Evolutionary conservation across 2,113 vertebrate genomes (phyloP).

Genomic region (Erpornis zantholeuca): DNA sequence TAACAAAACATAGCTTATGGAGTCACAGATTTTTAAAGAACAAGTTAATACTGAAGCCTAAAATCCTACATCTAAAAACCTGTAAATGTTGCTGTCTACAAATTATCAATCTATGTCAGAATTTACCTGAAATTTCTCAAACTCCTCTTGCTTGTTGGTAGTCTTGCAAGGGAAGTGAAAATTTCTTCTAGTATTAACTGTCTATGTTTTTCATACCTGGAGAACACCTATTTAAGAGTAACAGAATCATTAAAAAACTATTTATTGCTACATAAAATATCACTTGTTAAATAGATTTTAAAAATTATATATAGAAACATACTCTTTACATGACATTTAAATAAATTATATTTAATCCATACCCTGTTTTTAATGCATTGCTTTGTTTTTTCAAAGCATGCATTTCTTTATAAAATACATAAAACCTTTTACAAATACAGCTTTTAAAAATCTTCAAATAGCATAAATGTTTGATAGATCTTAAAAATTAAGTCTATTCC

Average conservation of each 20-base stretch:
- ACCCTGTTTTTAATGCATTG: neutral
- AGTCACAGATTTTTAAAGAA: neutral
- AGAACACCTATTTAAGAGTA: neutral
- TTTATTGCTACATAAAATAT: neutral
- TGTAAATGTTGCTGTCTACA: neutral
- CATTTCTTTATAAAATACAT: neutral
- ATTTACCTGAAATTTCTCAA: conserved; percentile 1
- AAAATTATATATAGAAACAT: neutral
- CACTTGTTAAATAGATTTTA: neutral
- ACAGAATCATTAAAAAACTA: neutral
- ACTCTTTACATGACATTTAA: neutral
- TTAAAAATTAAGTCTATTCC: neutral
- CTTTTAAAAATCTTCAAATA: neutral
- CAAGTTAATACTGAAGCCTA: neutral
- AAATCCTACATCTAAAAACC: neutral
- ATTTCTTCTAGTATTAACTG: conserved; percentile 4
- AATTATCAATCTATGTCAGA: neutral
- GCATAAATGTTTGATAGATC: neutral
- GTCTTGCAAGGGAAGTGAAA: neutral
- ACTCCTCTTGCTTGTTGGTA: neutral
- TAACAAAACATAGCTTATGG: neutral
- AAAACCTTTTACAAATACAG: neutral
- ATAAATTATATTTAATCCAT: neutral
- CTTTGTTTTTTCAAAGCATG: neutral
- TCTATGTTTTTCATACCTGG: neutral